phyloP scores from a whole-genome alignment of 2,797 vertebrate genomes.

The Peromyscus attwateri region DNA sequence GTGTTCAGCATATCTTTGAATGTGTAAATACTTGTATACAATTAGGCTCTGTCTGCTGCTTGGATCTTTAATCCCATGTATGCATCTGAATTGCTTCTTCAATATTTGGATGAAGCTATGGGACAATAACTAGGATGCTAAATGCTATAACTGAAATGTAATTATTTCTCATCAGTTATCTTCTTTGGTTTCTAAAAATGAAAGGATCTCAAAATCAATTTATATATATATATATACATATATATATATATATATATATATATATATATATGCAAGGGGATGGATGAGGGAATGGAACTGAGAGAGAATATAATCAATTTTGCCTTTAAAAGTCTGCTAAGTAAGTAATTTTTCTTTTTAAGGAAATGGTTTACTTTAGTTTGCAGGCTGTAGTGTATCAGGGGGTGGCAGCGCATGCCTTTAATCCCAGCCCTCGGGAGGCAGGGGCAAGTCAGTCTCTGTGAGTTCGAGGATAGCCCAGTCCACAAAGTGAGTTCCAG shows the following conservation, averaged over 20 bases:
- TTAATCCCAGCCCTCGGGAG: not conserved
- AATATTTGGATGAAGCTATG: not conserved
- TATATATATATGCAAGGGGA: not conserved
- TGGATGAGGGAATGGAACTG: not conserved
- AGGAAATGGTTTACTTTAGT: too few species aligned
- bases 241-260: not conserved
- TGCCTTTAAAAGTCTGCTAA: not conserved
- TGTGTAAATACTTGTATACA: not conserved
- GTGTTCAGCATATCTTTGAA: not conserved
- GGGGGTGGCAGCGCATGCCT: not conserved
- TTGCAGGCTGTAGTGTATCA: too few species aligned
- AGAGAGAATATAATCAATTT: slow-evolving; percentile 29
- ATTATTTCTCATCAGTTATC: not conserved
- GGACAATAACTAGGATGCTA: not conserved
- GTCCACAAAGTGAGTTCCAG: not conserved
- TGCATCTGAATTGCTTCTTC: not conserved
- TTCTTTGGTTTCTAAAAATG: slow-evolving; percentile 1
- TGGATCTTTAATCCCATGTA: not conserved
- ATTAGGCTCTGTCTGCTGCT: not conserved
- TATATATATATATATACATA: too few species aligned
- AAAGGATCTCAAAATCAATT: not conserved
- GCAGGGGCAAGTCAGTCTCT: not conserved
- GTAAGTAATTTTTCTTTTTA: not conserved
- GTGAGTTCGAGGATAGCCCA: not conserved
- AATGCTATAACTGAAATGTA: slow-evolving; percentile 18